Percentiles rank a stretch among this genome's conserved stretches.
Evolutionary conservation across 2,113 vertebrate genomes (phyloP).

Genomic region (Eubucco bourcierii): DNA sequence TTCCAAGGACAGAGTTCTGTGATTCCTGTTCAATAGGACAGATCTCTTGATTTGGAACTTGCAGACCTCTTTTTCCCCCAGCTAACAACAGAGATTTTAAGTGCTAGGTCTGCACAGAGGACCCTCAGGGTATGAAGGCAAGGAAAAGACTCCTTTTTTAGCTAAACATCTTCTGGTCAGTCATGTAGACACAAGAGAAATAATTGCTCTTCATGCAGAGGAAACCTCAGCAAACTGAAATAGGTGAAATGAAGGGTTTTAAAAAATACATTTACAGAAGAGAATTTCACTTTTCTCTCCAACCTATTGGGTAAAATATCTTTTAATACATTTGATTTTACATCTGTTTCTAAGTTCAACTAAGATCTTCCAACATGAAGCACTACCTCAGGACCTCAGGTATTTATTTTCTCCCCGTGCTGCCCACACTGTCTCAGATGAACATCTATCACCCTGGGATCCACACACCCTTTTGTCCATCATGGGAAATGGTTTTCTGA

Average conservation of each 20-base stretch:
- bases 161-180: not conserved
- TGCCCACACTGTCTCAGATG: not conserved
- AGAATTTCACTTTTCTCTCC: not conserved
- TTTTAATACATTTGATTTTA: not conserved
- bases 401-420: not conserved
- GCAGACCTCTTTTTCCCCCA: not conserved
- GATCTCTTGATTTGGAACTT: not conserved
- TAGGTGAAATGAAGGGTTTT: rapidly evolving
- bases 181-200: not conserved
- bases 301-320: not conserved
- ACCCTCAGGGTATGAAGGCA: not conserved
- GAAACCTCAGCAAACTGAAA: conserved; percentile 14
- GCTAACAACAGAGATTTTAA: not conserved
- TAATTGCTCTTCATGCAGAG: not conserved
- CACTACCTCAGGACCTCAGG: not conserved
- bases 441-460: not conserved
- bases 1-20: not conserved
- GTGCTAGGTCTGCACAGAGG: not conserved
- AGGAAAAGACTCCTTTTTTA: not conserved
- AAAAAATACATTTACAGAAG: not conserved
- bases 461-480: not conserved
- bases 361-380: not conserved
- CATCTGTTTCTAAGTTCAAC: not conserved
- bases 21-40: not conserved
- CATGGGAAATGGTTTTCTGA: conserved; percentile 35